These are phyloP conservation scores for Fistularia tabacaria DNA, from an alignment of 2,797 vertebrate genomes.

Conservation along the genomic window DNA sequence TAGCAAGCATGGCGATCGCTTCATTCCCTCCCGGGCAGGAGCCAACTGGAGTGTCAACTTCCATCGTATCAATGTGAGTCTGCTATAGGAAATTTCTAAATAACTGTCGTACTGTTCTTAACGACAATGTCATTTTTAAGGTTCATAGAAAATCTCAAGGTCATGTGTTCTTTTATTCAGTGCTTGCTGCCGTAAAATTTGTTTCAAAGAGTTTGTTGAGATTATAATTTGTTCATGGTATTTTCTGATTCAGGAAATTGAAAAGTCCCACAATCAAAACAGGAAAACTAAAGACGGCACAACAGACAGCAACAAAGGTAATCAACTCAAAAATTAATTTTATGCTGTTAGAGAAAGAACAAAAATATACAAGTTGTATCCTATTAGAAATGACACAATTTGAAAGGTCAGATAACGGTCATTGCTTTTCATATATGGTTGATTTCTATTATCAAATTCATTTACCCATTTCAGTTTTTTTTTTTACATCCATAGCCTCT, in stretches of 20 bases:
- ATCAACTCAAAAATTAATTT: background rate
- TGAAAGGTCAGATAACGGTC: no score
- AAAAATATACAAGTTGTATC: background rate
- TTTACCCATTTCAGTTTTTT: no score
- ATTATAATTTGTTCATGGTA: constrained; percentile 7
- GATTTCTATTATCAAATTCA: no score
- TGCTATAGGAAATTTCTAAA: constrained; percentile 14
- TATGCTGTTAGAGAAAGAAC: background rate
- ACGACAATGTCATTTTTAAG: background rate
- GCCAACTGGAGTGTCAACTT: constrained; percentile 99
- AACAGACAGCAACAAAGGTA: constrained; percentile 95
- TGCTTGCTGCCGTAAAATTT: background rate
- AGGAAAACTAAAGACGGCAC: constrained; percentile 97
- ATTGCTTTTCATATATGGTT: background rate
- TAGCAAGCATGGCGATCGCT: constrained; percentile 95
- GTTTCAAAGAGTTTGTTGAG: background rate
- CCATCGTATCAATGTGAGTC: constrained; percentile 93
- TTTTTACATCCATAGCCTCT: no score
- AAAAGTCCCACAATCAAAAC: constrained; percentile 97
- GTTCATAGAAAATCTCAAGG: background rate
- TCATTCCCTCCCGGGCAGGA: constrained; percentile 95
- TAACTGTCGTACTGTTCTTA: constrained; percentile 5
- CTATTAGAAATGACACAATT: no score
- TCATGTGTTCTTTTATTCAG: background rate
- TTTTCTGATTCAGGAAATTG: constrained; percentile 84